Evolutionary conservation across 2,888 invertebrate species (phyloP).

Genomic region (Petrolisthes cinctipes): DNA sequence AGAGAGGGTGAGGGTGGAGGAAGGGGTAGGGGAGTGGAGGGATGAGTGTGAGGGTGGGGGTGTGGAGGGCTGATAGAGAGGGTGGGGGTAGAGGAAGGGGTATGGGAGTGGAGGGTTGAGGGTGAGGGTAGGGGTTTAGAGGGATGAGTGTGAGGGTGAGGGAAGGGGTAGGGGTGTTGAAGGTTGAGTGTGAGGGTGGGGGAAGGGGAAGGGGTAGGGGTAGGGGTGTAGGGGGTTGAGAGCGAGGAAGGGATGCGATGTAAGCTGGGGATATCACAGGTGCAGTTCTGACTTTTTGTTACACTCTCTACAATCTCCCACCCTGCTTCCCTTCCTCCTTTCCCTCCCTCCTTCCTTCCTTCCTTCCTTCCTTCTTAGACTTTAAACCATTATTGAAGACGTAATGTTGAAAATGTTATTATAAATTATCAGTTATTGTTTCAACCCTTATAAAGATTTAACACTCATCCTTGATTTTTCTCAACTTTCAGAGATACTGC

Average conservation of each 20-base stretch:
- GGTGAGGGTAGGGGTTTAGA: background rate
- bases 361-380: background rate
- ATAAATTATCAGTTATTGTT: no score
- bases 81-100: background rate
- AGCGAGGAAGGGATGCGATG: background rate
- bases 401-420: no score
- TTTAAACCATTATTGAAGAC: background rate
- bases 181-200: background rate
- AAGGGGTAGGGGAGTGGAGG: background rate
- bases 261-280: no score
- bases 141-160: background rate
- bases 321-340: background rate
- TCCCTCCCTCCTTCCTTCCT: background rate
- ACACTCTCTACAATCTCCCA: background rate
- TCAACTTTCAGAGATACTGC: no score
- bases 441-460: no score
- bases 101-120: background rate
- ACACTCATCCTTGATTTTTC: no score
- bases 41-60: background rate
- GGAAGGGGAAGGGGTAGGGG: background rate
- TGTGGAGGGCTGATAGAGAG: background rate
- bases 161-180: background rate
- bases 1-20: background rate
- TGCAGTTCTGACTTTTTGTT: background rate
- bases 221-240: background rate